Evolutionary conservation across 2,888 invertebrate species (phyloP).

Genomic region (Drosophila basisetae): DNA sequence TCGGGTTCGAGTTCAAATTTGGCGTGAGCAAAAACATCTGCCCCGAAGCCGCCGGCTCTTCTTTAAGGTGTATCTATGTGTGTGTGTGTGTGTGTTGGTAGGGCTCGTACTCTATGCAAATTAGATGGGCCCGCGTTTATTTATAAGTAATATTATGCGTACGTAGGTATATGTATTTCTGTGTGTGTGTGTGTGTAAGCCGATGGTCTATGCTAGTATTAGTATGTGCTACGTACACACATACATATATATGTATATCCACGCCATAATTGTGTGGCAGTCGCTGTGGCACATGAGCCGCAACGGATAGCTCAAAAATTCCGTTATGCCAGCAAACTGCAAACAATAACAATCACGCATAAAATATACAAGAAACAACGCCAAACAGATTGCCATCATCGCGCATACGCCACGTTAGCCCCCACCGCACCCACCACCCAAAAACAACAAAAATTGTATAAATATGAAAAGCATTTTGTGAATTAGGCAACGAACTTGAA

Average conservation of each 20-base stretch:
- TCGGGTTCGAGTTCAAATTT: conserved; percentile 28
- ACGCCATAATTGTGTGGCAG: conserved; percentile 65
- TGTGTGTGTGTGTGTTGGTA: conserved; percentile 20
- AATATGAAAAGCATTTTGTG: background rate
- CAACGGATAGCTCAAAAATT: conserved; percentile 66
- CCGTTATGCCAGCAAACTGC: conserved; percentile 67
- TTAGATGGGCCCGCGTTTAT: conserved; percentile 78
- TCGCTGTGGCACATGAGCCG: conserved; percentile 73
- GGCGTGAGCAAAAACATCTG: conserved; percentile 75
- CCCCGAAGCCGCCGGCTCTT: conserved; percentile 52
- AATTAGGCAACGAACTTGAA: conserved; percentile 13
- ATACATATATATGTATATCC: conserved; percentile 4
- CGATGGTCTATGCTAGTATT: conserved; percentile 41
- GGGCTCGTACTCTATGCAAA: conserved; percentile 67
- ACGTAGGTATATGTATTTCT: conserved; percentile 10
- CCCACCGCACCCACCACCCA: background rate
- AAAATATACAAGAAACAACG: conserved; percentile 53
- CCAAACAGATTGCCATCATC: conserved; percentile 62
- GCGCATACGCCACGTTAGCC: conserved; percentile 66
- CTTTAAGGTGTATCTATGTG: background rate
- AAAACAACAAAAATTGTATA: background rate
- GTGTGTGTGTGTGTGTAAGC: conserved; percentile 18
- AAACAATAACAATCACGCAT: conserved; percentile 80
- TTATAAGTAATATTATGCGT: conserved; percentile 77
- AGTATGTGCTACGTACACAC: conserved; percentile 9